Evolutionary conservation across 2,888 invertebrate species (phyloP).

Genomic region (Miltochrista miniata): DNA sequence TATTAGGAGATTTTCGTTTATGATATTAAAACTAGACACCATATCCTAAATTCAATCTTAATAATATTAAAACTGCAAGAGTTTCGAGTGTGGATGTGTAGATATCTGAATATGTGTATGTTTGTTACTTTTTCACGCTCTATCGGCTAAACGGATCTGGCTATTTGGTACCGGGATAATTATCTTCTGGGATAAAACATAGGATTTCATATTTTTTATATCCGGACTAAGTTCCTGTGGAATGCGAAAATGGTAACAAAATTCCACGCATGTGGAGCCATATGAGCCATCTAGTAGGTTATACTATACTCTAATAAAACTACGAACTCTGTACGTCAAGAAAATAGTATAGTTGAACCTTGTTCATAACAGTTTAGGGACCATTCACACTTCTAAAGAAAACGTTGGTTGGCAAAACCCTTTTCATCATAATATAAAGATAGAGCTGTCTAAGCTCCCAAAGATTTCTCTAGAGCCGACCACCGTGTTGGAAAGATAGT

Average conservation of each 20-base stretch:
- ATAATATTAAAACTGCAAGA: not conserved
- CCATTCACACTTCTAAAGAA: constrained; percentile 28
- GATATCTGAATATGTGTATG: no score
- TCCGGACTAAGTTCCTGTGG: no score
- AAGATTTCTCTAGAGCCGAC: constrained; percentile 22
- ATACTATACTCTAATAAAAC: no score
- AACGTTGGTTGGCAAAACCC: constrained; percentile 25
- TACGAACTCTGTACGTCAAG: no score
- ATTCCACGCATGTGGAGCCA: no score
- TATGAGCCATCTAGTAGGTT: no score
- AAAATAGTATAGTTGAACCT: constrained; percentile 15
- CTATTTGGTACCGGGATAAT: no score
- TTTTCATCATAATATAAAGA: constrained; percentile 35
- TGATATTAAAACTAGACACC: not conserved
- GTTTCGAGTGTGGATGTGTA: constrained; percentile 6
- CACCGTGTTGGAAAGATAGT: constrained; percentile 31
- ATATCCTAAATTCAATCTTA: not conserved
- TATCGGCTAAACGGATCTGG: no score
- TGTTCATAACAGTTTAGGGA: constrained; percentile 19
- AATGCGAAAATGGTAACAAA: no score
- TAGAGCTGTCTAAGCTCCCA: constrained; percentile 27
- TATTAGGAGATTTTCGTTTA: not conserved
- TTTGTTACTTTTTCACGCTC: no score
- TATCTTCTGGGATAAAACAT: no score
- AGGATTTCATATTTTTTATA: no score